Base-by-base conservation (phyloP, 1,140 invertebrate genomes). In the Brachionus koreanus region DNA sequence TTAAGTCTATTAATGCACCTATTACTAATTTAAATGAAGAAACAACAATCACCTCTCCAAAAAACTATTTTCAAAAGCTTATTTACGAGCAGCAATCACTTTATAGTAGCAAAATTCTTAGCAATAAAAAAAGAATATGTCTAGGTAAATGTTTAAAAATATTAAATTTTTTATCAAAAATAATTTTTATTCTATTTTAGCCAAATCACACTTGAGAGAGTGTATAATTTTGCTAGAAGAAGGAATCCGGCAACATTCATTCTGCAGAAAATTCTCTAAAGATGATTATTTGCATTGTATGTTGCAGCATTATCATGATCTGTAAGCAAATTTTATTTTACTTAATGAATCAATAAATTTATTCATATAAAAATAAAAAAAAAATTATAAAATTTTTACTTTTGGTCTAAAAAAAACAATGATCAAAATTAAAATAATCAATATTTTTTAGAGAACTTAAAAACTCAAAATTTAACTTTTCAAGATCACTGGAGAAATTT, bases 161-260 rank as follows among this genome's bases (percentile, higher is more conserved):
- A 16, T 16, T n/a, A n/a, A 39, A 16, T 69, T 2, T n/a, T 37
- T 16, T 13, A 9, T 12, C 7, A 42, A 42, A 16, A n/a, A 9
- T 19, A 69, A 9, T 23, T 7, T 57, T 65, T 35, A 49, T 83
- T 84, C 82, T 2, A 29, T 35, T 13, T 23, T 84, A 91, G 94
- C 93, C 39, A 91, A 92, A 86, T 93, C 93, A 5, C 95, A 97
- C 89, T 88, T 96, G 6, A 91, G 92, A 63, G 94, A 95, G 86
- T 92, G 95, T 0, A 87, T 95, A 29, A 91, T 93, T 23, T 88
- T 92, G 43, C 94, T 95, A 86, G 95, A 97, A 86, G 95, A 97
- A 87, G 93, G 93, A 37, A 91, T 95, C 84, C 89, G 95, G 65
- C 87, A 95, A 65, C 94, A 95, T 84, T 90, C 95, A 83, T 94